Conservation (phyloP, 2,888 invertebrate species). For the Drosophila robusta region DNA sequence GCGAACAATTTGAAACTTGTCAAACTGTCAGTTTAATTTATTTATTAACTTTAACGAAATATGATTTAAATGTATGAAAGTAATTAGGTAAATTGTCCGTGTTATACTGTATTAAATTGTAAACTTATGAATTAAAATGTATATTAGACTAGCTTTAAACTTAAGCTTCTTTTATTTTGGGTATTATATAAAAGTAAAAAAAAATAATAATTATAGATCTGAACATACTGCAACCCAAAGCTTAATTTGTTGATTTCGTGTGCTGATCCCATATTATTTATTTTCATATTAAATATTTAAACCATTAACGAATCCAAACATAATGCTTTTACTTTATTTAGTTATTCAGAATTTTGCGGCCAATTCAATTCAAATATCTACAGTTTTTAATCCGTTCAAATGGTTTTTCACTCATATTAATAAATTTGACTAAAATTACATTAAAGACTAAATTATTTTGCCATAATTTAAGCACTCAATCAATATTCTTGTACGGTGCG, state of each 20-base stretch:
- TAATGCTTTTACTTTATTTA: neutral
- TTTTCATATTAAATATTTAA: neutral
- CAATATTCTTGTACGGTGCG: slow-evolving; percentile 24
- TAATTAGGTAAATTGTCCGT: neutral
- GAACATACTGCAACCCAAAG: too few species aligned
- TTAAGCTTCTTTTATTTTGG: too few species aligned
- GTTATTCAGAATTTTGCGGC: neutral
- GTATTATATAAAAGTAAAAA: too few species aligned
- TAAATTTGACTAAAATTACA: slow-evolving; percentile 14
- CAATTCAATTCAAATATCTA: neutral
- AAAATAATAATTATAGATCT: too few species aligned
- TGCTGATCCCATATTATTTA: neutral
- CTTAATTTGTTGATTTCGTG: too few species aligned
- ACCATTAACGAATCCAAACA: neutral
- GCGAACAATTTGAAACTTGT: slow-evolving; percentile 42
- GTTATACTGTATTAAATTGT: neutral
- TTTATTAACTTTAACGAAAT: slow-evolving; percentile 9
- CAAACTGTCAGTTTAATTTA: slow-evolving; percentile 42
- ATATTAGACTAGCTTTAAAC: too few species aligned
- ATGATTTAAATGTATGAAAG: neutral
- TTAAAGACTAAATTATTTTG: slow-evolving; percentile 17
- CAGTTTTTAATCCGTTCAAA: too few species aligned
- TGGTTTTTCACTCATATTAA: too few species aligned
- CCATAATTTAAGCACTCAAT: slow-evolving; percentile 35
- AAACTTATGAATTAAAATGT: too few species aligned